Conservation (phyloP, 2,888 invertebrate species). For the Phasia obesa region DNA sequence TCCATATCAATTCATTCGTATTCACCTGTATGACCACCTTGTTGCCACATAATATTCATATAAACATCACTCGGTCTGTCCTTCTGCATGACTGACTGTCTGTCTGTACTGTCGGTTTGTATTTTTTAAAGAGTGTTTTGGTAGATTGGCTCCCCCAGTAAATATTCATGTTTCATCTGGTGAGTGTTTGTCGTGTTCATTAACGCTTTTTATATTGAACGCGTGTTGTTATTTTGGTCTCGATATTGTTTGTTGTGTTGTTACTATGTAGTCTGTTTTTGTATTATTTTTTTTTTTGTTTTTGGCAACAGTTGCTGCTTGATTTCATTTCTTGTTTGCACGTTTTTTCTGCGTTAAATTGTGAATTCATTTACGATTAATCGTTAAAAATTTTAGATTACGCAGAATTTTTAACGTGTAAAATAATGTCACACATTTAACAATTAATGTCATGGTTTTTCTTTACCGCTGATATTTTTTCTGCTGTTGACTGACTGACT, state of each 20-base stretch:
- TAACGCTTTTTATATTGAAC: constrained; percentile 80
- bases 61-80: constrained; percentile 42
- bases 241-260: constrained; percentile 41
- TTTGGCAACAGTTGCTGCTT: constrained; percentile 49
- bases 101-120: constrained; percentile 6
- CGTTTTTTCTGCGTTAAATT: constrained; percentile 68
- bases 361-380: constrained; percentile 71
- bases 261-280: too few relatives aligned
- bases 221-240: constrained; percentile 67
- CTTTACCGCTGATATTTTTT: neutral
- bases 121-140: constrained; percentile 5
- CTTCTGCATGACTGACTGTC: constrained; percentile 25
- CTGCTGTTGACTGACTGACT: constrained; percentile 1
- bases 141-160: constrained; percentile 35
- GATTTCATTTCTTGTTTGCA: constrained; percentile 58
- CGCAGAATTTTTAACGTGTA: constrained; percentile 72
- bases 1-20: constrained; percentile 62
- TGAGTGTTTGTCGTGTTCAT: constrained; percentile 75
- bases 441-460: constrained; percentile 67
- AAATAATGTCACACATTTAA: constrained; percentile 71
- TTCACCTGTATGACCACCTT: constrained; percentile 70
- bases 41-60: constrained; percentile 50
- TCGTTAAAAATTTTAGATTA: constrained; percentile 71
- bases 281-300: constrained; percentile 19
- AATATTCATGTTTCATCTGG: constrained; percentile 16